Percentiles rank a stretch among this genome's conserved stretches.
These are phyloP conservation scores for Fulmarus glacialis DNA, from an alignment of 2,113 vertebrate species.

Conservation along the genomic window DNA sequence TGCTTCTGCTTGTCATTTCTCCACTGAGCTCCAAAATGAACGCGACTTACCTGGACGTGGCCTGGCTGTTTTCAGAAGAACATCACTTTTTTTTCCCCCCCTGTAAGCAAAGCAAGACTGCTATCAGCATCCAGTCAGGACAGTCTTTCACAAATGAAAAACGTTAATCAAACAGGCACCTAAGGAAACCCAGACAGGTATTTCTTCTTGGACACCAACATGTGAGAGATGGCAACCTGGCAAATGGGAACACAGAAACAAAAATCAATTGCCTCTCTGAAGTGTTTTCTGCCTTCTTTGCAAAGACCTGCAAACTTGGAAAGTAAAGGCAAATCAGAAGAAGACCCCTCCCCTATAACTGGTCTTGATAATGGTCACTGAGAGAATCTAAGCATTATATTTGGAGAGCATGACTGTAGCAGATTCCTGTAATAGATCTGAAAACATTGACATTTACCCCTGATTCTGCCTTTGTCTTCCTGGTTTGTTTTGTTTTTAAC, in stretches of 20 bases:
- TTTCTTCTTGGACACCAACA: neutral
- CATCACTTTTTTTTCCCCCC: too few relatives aligned
- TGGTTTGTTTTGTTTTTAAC: neutral
- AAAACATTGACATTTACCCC: neutral
- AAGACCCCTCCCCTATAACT: neutral
- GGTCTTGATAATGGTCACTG: neutral
- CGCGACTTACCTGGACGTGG: fast-evolving
- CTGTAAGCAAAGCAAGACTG: neutral
- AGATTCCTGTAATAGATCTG: neutral
- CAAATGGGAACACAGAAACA: neutral
- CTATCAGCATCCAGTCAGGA: neutral
- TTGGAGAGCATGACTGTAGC: neutral
- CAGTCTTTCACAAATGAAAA: neutral
- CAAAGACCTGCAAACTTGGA: neutral
- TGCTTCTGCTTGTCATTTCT: neutral
- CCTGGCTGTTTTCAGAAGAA: neutral
- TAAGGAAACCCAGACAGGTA: neutral
- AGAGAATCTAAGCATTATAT: neutral
- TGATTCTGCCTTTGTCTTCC: neutral
- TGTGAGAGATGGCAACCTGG: neutral
- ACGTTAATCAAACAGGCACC: neutral
- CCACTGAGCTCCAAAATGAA: neutral
- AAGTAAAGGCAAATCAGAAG: neutral
- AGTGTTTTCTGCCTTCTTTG: neutral
- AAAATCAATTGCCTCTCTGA: neutral